Evolutionary conservation across 2,888 invertebrate species (phyloP).

Genomic region (Petrolisthes cinctipes): DNA sequence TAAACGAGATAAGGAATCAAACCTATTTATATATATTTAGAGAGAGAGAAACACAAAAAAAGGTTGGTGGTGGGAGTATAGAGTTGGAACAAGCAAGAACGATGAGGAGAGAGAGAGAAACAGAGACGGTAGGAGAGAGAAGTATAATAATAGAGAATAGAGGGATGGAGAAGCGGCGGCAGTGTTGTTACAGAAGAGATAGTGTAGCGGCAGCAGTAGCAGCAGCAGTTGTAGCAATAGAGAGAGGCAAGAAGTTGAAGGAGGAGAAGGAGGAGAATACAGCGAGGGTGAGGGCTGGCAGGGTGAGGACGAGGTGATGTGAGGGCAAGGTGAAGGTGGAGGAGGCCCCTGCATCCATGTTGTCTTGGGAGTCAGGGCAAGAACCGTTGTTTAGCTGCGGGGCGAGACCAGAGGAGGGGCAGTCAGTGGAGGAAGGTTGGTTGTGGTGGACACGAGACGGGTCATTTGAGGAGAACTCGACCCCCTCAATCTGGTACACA

Average conservation of each 20-base stretch:
- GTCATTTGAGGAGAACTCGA: not conserved
- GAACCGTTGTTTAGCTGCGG: conserved; percentile 43
- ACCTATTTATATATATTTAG: not conserved
- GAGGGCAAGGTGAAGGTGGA: not conserved
- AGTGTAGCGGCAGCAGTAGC: not conserved
- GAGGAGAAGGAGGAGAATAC: not conserved
- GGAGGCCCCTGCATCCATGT: conserved; percentile 38
- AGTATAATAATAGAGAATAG: not conserved
- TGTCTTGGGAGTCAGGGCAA: conserved; percentile 32
- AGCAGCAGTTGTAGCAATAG: not conserved
- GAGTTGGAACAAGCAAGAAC: not conserved
- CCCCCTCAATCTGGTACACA: conserved; percentile 26
- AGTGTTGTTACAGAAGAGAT: not conserved
- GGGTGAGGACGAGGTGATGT: conserved; percentile 2
- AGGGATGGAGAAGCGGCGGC: not conserved
- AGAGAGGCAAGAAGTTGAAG: not conserved
- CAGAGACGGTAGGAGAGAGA: not conserved
- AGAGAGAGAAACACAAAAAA: not conserved
- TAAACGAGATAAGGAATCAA: too few species aligned
- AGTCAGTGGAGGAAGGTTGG: conserved; percentile 44
- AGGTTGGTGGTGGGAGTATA: not conserved
- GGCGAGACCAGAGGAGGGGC: conserved; percentile 44
- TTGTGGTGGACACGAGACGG: too few species aligned
- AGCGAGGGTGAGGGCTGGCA: not conserved
- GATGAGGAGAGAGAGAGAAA: not conserved